Conservation (phyloP, 2,797 vertebrate genomes). For the Loriculus beryllinus region DNA sequence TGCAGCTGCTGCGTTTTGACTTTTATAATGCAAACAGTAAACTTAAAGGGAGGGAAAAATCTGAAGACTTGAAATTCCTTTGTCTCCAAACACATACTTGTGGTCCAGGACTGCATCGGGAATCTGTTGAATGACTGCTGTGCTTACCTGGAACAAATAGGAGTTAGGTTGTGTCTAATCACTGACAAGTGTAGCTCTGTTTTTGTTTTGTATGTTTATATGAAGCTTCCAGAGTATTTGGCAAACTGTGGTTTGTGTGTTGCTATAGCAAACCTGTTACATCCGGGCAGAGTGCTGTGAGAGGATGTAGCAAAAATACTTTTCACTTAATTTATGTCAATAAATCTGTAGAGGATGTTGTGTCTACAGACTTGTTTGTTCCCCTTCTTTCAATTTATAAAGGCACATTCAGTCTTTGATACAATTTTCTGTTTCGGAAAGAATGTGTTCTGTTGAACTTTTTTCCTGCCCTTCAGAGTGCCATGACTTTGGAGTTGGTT, state of each 20-base stretch:
- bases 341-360: constrained; percentile 47
- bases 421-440: constrained; percentile 31
- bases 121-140: not conserved
- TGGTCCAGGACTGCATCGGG: not conserved
- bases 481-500: not conserved
- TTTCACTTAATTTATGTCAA: constrained; percentile 30
- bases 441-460: not conserved
- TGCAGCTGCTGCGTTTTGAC: not conserved
- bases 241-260: not conserved
- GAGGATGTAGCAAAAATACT: not conserved
- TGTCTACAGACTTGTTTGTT: constrained; percentile 40
- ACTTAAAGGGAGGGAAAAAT: not conserved
- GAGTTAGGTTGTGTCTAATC: not conserved
- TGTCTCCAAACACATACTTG: not conserved
- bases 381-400: constrained; percentile 14
- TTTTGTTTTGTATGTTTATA: not conserved
- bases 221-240: not conserved
- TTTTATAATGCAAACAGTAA: not conserved
- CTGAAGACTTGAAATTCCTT: not conserved
- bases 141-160: not conserved
- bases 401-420: constrained; percentile 7
- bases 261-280: constrained; percentile 20
- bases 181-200: not conserved
- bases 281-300: not conserved
- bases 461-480: not conserved